A percentile compares a stretch with the other conserved stretches of the same genome.
phyloP scores from a whole-genome alignment of 2,888 invertebrate species.

The Phaonia tiefii region DNA sequence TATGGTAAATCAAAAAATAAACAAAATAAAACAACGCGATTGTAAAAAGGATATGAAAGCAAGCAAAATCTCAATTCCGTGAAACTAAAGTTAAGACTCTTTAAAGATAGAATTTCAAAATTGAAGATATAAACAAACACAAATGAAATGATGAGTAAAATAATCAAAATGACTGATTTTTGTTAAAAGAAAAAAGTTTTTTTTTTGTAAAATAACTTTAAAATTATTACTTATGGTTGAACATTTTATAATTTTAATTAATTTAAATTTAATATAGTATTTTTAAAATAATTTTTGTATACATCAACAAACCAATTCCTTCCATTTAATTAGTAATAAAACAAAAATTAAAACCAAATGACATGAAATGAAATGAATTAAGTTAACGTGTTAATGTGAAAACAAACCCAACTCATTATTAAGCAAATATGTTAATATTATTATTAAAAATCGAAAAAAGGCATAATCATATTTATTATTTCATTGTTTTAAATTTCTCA shows the following conservation, averaged over 20 bases:
- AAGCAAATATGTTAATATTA: conserved; percentile 62
- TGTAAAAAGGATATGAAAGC: not conserved
- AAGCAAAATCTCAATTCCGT: not conserved
- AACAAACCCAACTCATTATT: conserved; percentile 34
- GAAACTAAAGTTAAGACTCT: conserved; percentile 43
- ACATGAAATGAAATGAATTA: conserved; percentile 28
- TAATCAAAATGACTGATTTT: conserved; percentile 74
- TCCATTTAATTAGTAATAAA: conserved; percentile 62
- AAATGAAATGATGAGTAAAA: conserved; percentile 55
- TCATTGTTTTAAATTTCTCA: no score
- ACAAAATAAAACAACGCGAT: not conserved
- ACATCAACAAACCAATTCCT: conserved; percentile 67
- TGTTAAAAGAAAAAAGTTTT: conserved; percentile 70
- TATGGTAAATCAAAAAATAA: not conserved
- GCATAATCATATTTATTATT: no score
- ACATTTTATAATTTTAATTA: conserved; percentile 26
- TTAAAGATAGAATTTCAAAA: conserved; percentile 31
- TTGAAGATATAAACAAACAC: conserved; percentile 1
- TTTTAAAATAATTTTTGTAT: conserved; percentile 55
- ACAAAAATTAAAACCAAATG: conserved; percentile 16
- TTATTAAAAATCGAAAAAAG: conserved; percentile 19
- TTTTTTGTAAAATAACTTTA: conserved; percentile 22
- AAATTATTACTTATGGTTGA: conserved; percentile 6
- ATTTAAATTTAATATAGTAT: conserved; percentile 33
- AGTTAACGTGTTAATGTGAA: conserved; percentile 17